Evolutionary conservation across 2,888 invertebrate genomes (phyloP).

Genomic region (Rhamphomyia laevipes): DNA sequence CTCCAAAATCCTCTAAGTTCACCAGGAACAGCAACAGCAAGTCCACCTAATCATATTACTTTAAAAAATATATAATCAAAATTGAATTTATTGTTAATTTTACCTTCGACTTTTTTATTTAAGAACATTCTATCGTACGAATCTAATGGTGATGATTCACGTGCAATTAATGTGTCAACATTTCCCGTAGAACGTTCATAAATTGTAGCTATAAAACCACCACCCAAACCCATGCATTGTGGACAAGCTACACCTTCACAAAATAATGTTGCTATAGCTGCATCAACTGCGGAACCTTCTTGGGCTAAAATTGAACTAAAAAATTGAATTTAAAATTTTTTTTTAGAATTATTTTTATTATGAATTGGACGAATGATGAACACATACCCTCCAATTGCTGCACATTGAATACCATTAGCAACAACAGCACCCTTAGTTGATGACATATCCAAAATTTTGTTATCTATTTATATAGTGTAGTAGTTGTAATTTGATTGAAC

Average conservation of each 20-base stretch:
- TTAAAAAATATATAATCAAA: too few species aligned
- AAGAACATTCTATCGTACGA: constrained; percentile 59
- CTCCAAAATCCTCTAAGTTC: constrained; percentile 76
- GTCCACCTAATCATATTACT: constrained; percentile 19
- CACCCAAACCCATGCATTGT: constrained; percentile 81
- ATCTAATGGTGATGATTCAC: constrained; percentile 62
- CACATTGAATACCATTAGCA: constrained; percentile 64
- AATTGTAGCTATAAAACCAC: constrained; percentile 77
- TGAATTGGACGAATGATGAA: too few species aligned
- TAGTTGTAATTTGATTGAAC: too few species aligned
- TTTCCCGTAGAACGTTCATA: constrained; percentile 51
- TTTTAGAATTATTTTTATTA: too few species aligned
- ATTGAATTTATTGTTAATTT: too few species aligned
- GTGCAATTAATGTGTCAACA: constrained; percentile 56
- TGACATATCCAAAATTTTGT: too few species aligned
- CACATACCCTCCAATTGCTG: constrained; percentile 52
- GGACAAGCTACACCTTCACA: constrained; percentile 77
- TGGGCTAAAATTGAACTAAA: constrained; percentile 45
- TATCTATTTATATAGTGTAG: too few species aligned
- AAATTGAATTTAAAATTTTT: neutral
- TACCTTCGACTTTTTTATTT: constrained; percentile 30
- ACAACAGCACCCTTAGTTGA: constrained; percentile 45
- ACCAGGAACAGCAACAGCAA: constrained; percentile 76
- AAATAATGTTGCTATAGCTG: constrained; percentile 72
- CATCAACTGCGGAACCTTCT: constrained; percentile 72